Conservation (phyloP, 2,797 vertebrate species). For the Pangasius sanitwongsei region DNA sequence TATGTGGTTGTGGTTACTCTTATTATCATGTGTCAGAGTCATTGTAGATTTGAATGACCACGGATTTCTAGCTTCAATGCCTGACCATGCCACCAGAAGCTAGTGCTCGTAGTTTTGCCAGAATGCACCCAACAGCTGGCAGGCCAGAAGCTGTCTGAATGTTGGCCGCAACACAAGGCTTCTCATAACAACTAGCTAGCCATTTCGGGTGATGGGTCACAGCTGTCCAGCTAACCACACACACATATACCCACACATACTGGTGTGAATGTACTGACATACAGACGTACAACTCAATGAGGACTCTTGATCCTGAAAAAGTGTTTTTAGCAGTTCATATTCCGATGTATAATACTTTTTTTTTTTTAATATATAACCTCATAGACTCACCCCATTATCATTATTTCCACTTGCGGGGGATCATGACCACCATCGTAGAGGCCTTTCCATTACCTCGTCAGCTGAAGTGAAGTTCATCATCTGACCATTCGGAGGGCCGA, state of each 20-base stretch:
- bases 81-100: neutral
- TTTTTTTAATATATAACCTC: neutral
- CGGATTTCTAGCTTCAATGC: neutral
- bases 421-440: neutral
- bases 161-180: constrained; percentile 8
- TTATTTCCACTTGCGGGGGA: neutral
- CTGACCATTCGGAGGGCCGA: neutral
- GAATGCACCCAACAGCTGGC: constrained; percentile 23
- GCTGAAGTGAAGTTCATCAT: neutral
- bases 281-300: neutral
- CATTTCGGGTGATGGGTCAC: constrained; percentile 42
- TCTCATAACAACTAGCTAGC: constrained; percentile 27
- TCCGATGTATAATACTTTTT: neutral
- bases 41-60: neutral
- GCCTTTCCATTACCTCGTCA: neutral
- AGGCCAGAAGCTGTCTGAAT: constrained; percentile 20
- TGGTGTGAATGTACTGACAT: neutral
- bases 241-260: constrained; percentile 9
- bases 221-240: constrained; percentile 35
- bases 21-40: neutral
- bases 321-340: neutral
- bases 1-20: neutral
- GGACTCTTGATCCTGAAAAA: constrained; percentile 1
- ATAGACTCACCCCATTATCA: neutral
- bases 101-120: neutral